A percentile compares a stretch with the other conserved stretches of the same genome.
These are phyloP conservation scores for Rhodinocichla rosea DNA, from an alignment of 2,113 vertebrate genomes.

Conservation along the genomic window DNA sequence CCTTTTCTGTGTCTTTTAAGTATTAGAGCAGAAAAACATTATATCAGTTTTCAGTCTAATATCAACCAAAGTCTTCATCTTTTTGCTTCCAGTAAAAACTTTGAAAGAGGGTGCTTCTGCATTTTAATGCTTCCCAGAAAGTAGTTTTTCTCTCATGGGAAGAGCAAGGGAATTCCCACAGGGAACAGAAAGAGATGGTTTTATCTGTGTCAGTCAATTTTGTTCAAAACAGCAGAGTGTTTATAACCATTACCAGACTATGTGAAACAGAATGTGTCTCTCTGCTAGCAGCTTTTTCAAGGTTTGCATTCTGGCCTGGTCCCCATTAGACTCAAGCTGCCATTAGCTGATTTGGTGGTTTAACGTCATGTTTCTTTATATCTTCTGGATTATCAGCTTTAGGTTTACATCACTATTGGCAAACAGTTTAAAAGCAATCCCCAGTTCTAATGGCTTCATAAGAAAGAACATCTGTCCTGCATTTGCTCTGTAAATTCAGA, in stretches of 20 bases:
- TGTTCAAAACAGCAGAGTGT: neutral
- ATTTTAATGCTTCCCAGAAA: neutral
- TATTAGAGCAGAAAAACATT: neutral
- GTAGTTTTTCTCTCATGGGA: neutral
- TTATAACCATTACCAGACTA: neutral
- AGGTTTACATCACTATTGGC: neutral
- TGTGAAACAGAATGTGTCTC: neutral
- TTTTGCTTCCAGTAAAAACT: neutral
- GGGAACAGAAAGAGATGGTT: neutral
- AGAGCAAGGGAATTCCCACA: neutral
- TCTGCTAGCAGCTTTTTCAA: neutral
- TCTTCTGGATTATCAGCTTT: neutral
- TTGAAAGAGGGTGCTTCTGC: neutral
- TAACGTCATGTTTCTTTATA: neutral
- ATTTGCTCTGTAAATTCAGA: neutral
- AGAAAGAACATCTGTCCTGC: neutral
- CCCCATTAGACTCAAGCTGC: neutral
- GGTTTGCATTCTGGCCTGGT: neutral
- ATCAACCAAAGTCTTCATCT: neutral
- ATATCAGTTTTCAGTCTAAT: neutral
- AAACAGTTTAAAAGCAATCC: constrained; percentile 18
- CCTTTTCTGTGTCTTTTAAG: neutral
- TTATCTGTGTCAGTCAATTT: neutral
- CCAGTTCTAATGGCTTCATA: neutral
- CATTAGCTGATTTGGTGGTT: neutral